Conservation (phyloP, 2,888 invertebrate species). For the Parthenolecanium corni region DNA sequence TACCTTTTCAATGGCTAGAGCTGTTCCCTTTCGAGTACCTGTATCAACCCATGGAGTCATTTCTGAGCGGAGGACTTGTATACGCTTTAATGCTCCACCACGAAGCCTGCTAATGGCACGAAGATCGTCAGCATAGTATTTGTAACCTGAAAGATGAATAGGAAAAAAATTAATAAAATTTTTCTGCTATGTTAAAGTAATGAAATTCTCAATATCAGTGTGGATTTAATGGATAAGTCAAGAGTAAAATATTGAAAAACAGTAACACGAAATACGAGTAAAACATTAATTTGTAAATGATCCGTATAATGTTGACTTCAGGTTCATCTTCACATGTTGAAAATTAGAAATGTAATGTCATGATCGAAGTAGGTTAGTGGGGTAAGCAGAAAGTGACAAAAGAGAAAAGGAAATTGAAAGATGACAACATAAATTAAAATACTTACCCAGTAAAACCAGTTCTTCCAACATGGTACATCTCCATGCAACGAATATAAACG, state of each 20-base stretch:
- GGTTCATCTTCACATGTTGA: too few species aligned
- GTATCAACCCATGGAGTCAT: background rate
- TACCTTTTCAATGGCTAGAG: constrained; percentile 17
- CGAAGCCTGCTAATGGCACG: constrained; percentile 46
- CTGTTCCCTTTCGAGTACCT: background rate
- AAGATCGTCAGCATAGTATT: constrained; percentile 50
- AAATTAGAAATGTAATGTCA: too few species aligned
- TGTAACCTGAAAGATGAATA: constrained; percentile 41
- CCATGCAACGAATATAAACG: constrained; percentile 56
- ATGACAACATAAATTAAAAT: background rate
- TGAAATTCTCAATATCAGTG: too few species aligned
- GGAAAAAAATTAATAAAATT: background rate
- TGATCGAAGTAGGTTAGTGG: too few species aligned
- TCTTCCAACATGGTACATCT: constrained; percentile 48
- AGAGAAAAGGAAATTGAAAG: background rate
- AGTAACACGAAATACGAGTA: too few species aligned
- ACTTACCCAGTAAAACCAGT: constrained; percentile 45
- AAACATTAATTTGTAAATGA: too few species aligned
- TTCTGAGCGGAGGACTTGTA: constrained; percentile 14
- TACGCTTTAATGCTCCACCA: background rate
- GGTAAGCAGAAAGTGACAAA: background rate
- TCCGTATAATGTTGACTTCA: too few species aligned
- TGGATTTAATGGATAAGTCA: too few species aligned
- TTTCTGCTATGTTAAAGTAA: background rate
- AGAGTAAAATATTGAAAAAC: too few species aligned